Conservation (phyloP, 2,797 vertebrate species). For the Acomys russatus region DNA sequence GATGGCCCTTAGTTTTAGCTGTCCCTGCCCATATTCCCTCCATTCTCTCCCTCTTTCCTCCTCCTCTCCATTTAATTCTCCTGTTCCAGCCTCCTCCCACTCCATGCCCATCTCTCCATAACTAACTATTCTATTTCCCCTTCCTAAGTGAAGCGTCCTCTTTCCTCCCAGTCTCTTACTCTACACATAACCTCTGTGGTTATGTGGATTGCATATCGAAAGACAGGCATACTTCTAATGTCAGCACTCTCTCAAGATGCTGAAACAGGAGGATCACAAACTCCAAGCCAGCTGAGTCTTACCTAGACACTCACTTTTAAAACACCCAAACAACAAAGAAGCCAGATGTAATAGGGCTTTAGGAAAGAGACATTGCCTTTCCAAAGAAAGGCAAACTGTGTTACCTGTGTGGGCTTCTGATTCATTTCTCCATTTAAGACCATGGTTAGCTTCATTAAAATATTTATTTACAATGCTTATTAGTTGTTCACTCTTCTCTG, state of each 20-base stretch:
- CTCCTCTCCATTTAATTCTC: not conserved
- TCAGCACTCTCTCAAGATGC: not conserved
- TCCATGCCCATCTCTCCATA: no score
- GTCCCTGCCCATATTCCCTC: not conserved
- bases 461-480: not conserved
- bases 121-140: not conserved
- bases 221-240: not conserved
- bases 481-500: constrained; percentile 37
- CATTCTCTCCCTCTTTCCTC: not conserved
- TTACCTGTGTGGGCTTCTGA: not conserved
- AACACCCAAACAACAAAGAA: not conserved
- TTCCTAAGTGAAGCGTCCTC: not conserved
- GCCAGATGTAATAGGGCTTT: not conserved
- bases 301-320: not conserved
- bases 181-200: not conserved
- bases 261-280: not conserved
- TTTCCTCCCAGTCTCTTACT: not conserved
- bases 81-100: not conserved
- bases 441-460: constrained; percentile 6
- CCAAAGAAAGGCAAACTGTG: not conserved
- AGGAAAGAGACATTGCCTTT: constrained; percentile 3
- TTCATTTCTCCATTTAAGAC: constrained; percentile 32
- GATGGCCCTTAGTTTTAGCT: not conserved
- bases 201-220: not conserved
- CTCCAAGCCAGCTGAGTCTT: not conserved